Percentiles rank a stretch among this genome's conserved stretches.
Evolutionary conservation across 2,113 vertebrate species (phyloP).

Genomic region (Chlorodrepanis virens): DNA sequence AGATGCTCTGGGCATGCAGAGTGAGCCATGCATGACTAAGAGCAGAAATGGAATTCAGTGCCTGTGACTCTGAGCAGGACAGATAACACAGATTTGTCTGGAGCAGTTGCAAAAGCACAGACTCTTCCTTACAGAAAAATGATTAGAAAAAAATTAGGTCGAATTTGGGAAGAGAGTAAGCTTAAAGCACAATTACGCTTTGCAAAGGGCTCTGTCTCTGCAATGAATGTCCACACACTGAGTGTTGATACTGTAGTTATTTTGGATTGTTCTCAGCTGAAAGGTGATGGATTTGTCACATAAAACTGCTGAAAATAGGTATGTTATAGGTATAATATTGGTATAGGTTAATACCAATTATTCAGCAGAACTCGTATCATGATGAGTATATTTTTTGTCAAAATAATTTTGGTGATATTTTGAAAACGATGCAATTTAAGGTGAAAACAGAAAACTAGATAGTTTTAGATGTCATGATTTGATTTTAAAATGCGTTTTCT

Average conservation of each 20-base stretch:
- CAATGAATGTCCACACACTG: fast-evolving
- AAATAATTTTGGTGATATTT: not conserved
- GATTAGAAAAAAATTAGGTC: not conserved
- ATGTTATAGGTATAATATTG: too few species aligned
- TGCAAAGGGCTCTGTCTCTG: not conserved
- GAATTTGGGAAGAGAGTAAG: not conserved
- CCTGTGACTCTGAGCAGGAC: not conserved
- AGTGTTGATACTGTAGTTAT: not conserved
- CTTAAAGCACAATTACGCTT: not conserved
- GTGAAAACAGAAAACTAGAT: not conserved
- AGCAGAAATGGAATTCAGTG: not conserved
- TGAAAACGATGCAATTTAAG: not conserved
- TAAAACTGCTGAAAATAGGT: not conserved
- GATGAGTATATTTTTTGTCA: not conserved
- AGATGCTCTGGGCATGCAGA: not conserved
- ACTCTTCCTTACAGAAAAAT: not conserved
- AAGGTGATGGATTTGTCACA: not conserved
- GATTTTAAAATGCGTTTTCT: not conserved
- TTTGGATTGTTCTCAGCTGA: not conserved
- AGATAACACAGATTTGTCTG: not conserved
- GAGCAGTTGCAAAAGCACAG: not conserved
- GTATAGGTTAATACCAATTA: not conserved
- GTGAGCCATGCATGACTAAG: not conserved
- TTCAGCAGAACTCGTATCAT: not conserved
- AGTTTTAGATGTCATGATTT: not conserved